A percentile compares a stretch with the other conserved stretches of the same genome.
Evolutionary conservation across 2,797 vertebrate genomes (phyloP).

Genomic region (Pangasius larnaudii): DNA sequence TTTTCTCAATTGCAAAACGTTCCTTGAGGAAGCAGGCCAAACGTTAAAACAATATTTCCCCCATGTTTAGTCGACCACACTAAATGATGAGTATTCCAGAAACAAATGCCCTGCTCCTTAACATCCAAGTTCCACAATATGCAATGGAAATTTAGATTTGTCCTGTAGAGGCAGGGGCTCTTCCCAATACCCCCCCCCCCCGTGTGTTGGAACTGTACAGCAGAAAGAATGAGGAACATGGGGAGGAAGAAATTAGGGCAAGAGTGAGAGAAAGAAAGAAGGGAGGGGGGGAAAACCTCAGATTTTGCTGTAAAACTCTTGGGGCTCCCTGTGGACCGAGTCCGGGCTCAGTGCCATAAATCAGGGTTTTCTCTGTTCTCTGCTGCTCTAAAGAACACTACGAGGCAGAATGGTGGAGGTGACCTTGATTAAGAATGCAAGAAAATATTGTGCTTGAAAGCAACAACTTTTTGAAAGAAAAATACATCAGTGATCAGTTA

Average conservation of each 20-base stretch:
- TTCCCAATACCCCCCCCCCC: background rate
- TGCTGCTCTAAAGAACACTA: constrained; percentile 42
- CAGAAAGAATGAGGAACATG: constrained; percentile 49
- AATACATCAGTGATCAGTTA: background rate
- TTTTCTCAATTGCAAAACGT: constrained; percentile 45
- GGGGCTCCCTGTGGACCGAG: constrained; percentile 59
- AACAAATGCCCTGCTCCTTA: constrained; percentile 36
- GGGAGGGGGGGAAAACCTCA: background rate
- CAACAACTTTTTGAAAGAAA: background rate
- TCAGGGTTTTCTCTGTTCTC: constrained; percentile 53
- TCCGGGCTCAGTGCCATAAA: constrained; percentile 59
- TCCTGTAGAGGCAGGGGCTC: background rate
- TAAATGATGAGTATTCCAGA: constrained; percentile 52
- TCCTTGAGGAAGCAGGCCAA: constrained; percentile 55
- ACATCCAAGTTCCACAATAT: constrained; percentile 35
- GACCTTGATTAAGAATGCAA: constrained; percentile 24
- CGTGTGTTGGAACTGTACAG: constrained; percentile 17
- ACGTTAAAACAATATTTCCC: constrained; percentile 63
- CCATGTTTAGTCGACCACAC: constrained; percentile 53
- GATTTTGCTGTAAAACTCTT: constrained; percentile 56
- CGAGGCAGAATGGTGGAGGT: constrained; percentile 45
- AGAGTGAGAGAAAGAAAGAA: constrained; percentile 32
- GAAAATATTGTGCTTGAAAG: constrained; percentile 2
- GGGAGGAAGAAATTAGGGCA: constrained; percentile 39
- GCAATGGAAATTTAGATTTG: constrained; percentile 41